Conservation (phyloP, 1,140 invertebrate genomes). For the Bradynema listronoti region DNA sequence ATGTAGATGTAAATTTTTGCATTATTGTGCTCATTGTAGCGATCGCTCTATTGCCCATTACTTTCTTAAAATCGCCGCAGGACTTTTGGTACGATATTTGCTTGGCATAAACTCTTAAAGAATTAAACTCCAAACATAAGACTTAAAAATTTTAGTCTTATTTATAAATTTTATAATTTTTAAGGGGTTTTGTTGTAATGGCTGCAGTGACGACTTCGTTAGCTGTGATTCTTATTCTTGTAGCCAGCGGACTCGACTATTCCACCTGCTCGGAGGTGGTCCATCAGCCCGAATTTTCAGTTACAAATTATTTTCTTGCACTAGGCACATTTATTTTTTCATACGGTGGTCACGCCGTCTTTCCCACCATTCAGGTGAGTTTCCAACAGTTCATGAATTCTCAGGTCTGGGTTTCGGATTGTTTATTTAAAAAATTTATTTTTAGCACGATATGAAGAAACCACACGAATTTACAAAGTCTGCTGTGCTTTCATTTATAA, state of each 20-base stretch:
- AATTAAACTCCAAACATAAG: not conserved
- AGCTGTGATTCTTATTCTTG: constrained; percentile 48
- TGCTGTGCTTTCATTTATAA: constrained; percentile 36
- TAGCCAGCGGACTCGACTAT: constrained; percentile 38
- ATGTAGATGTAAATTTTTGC: constrained; percentile 64
- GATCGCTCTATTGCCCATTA: constrained; percentile 64
- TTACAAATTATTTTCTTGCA: constrained; percentile 58
- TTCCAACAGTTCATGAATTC: constrained; percentile 5
- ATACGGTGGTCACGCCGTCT: constrained; percentile 37
- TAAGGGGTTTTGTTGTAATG: constrained; percentile 37
- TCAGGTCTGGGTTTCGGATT: not conserved
- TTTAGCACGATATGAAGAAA: constrained; percentile 41
- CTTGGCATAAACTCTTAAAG: constrained; percentile 1
- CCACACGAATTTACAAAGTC: constrained; percentile 55
- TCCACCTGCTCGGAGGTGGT: constrained; percentile 29
- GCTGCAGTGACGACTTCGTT: constrained; percentile 35
- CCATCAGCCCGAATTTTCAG: constrained; percentile 30
- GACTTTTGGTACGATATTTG: constrained; percentile 67
- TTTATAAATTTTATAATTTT: not conserved
- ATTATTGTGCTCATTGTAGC: constrained; percentile 67
- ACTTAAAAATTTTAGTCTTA: constrained; percentile 2
- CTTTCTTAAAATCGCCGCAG: constrained; percentile 69
- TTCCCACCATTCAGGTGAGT: constrained; percentile 29
- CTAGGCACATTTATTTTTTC: constrained; percentile 56
- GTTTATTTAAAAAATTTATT: not conserved